Evolutionary conservation across 1,140 invertebrate species (phyloP).

Genomic region (Arctopsyche grandis): DNA sequence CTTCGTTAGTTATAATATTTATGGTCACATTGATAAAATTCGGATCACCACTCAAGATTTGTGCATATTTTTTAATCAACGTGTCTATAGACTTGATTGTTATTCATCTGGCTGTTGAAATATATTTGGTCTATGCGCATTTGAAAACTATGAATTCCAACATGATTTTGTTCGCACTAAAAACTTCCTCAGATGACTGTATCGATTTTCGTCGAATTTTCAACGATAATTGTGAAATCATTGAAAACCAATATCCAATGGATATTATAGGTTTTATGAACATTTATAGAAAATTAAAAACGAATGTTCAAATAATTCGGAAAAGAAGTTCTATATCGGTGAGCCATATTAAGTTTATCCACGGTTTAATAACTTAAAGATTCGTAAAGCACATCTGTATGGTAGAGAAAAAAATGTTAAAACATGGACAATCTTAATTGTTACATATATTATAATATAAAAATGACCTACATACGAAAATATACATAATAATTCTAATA

Average conservation of each 20-base stretch:
- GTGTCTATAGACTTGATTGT: background rate
- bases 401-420: too few relatives aligned
- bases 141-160: background rate
- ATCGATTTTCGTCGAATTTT: background rate
- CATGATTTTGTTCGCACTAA: background rate
- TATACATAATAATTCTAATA: too few relatives aligned
- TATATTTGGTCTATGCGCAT: background rate
- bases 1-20: background rate
- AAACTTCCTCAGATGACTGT: background rate
- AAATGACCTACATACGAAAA: too few relatives aligned
- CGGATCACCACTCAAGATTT: background rate
- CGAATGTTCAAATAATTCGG: background rate
- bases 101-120: background rate
- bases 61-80: background rate
- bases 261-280: background rate
- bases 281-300: background rate
- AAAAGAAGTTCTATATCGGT: background rate
- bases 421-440: too few relatives aligned
- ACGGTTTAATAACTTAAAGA: too few relatives aligned
- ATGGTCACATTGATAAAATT: background rate
- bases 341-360: too few relatives aligned
- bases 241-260: background rate
- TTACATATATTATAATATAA: too few relatives aligned
- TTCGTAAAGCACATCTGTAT: too few relatives aligned
- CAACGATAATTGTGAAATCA: background rate